Evolutionary conservation across 2,797 vertebrate genomes (phyloP).

Genomic region (Neosilurus hyrtlii): DNA sequence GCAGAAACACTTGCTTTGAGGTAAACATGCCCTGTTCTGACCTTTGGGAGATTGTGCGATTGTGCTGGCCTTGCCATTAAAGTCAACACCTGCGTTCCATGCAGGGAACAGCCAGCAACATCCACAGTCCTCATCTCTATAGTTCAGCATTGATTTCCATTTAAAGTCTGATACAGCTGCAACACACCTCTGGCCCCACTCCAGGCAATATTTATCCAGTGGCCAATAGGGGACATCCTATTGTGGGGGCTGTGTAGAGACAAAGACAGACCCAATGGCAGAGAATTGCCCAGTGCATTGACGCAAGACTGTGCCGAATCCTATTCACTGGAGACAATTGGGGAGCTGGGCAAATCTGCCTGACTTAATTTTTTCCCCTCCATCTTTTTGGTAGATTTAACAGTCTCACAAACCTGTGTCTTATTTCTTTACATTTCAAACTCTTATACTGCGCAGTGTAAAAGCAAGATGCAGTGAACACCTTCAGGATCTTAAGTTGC

Average conservation of each 20-base stretch:
- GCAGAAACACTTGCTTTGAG: slow-evolving; percentile 55
- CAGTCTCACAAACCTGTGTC: slow-evolving; percentile 11
- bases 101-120: slow-evolving; percentile 43
- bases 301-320: slow-evolving; percentile 59
- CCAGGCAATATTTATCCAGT: slow-evolving; percentile 73
- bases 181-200: slow-evolving; percentile 64
- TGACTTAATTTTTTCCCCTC: slow-evolving; percentile 36
- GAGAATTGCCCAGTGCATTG: slow-evolving; percentile 63
- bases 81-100: slow-evolving; percentile 60
- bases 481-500: background rate
- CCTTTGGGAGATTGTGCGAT: slow-evolving; percentile 62
- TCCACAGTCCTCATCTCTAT: slow-evolving; percentile 53
- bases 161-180: slow-evolving; percentile 70
- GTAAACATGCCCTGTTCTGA: slow-evolving; percentile 57
- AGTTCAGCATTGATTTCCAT: slow-evolving; percentile 73
- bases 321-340: slow-evolving; percentile 66
- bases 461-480: background rate
- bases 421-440: slow-evolving; percentile 12
- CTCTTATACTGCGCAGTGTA: background rate
- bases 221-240: slow-evolving; percentile 68
- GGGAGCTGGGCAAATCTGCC: slow-evolving; percentile 54
- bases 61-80: slow-evolving; percentile 68
- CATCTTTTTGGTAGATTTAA: slow-evolving; percentile 29
- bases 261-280: slow-evolving; percentile 65
- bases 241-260: slow-evolving; percentile 63